Percentiles rank a stretch among this genome's conserved stretches.
Conservation (phyloP, 2,113 vertebrate genomes). For the Chloebia gouldiae region DNA sequence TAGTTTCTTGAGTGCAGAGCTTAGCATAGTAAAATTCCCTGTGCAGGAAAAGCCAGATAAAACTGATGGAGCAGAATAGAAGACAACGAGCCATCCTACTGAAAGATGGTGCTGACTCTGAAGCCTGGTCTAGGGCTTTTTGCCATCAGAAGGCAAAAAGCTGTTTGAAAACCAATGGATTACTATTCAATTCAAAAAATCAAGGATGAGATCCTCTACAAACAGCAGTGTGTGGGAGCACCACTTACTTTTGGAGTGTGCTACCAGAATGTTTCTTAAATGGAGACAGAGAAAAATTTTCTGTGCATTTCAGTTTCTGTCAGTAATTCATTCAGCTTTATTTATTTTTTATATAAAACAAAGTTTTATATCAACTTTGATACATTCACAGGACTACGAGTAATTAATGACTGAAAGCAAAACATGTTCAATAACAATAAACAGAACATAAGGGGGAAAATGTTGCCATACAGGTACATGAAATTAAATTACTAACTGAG, state of each 20-base stretch:
- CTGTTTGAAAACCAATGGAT: background rate
- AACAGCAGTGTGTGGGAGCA: background rate
- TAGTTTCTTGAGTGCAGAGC: background rate
- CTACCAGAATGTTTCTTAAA: rapidly evolving
- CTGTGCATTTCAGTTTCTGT: background rate
- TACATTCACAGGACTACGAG: background rate
- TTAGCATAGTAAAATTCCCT: background rate
- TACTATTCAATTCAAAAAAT: background rate
- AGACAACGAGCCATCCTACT: rapidly evolving
- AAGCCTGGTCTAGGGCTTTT: background rate
- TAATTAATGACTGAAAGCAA: background rate
- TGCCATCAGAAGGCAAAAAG: background rate
- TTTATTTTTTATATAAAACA: background rate
- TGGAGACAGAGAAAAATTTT: background rate
- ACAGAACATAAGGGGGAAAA: background rate
- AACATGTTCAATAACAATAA: background rate
- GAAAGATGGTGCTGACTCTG: background rate
- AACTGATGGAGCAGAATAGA: background rate
- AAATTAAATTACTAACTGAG: background rate
- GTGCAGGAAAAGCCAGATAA: background rate
- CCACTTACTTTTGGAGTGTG: background rate
- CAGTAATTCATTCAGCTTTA: background rate
- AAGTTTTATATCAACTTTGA: background rate
- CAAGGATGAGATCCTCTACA: background rate
- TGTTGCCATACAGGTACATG: background rate